Percentiles rank a stretch among this genome's conserved stretches.
phyloP scores from a whole-genome alignment of 1,140 invertebrate species.

The Armadillidium nasatum region DNA sequence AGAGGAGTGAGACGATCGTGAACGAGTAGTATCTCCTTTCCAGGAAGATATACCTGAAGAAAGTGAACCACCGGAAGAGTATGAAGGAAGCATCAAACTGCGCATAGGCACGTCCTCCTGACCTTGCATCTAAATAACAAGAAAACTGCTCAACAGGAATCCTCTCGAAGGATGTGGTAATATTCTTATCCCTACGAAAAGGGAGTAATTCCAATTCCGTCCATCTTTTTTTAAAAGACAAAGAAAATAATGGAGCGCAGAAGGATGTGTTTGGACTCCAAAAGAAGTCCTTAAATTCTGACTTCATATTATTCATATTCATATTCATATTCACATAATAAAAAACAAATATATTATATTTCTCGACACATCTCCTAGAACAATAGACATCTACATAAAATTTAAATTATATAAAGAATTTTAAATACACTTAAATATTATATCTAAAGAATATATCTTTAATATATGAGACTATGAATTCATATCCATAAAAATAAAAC shows the following conservation, averaged over 20 bases:
- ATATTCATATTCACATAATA: too few species aligned
- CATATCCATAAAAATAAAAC: too few species aligned
- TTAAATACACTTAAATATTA: too few species aligned
- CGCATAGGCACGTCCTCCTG: slow-evolving; percentile 28
- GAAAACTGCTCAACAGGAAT: slow-evolving; percentile 40
- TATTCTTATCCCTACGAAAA: background rate
- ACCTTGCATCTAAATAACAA: slow-evolving; percentile 40
- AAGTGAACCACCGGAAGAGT: slow-evolving; percentile 38
- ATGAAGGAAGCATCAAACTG: slow-evolving; percentile 39
- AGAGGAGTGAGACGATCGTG: slow-evolving; percentile 40
- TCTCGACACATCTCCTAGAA: too few species aligned
- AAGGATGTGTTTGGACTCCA: slow-evolving; percentile 39
- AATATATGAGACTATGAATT: too few species aligned
- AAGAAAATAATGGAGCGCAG: slow-evolving; percentile 27
- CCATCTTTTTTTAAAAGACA: slow-evolving; percentile 40
- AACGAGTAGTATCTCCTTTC: slow-evolving; percentile 25
- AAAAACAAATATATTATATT: too few species aligned
- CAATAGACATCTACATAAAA: too few species aligned
- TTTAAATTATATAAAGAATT: too few species aligned
- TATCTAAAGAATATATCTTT: too few species aligned
- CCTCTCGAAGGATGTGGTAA: slow-evolving; percentile 8
- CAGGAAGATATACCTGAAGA: slow-evolving; percentile 40
- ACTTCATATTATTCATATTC: too few species aligned
- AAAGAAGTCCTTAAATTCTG: slow-evolving; percentile 2
- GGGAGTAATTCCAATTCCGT: slow-evolving; percentile 32